These are phyloP conservation scores for Vanessa cardui DNA, from an alignment of 2,888 invertebrate genomes.

Conservation along the genomic window DNA sequence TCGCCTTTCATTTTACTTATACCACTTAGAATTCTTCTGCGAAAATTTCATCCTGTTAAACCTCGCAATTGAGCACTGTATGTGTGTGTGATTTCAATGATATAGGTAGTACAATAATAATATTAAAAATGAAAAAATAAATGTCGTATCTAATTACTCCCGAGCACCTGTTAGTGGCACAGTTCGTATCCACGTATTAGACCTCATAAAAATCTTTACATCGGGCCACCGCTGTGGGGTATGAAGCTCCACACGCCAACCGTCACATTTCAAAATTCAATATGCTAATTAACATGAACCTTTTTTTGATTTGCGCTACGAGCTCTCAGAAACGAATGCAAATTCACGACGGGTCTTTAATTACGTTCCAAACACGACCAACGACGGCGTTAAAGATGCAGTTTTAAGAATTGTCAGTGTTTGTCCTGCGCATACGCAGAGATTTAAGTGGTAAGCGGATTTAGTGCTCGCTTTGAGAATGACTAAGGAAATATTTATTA, in stretches of 20 bases:
- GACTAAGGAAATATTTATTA: conserved; percentile 69
- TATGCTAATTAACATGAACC: conserved; percentile 79
- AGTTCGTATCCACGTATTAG: conserved; percentile 59
- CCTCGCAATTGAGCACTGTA: no score
- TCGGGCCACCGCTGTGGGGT: conserved; percentile 75
- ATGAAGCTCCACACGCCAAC: conserved; percentile 72
- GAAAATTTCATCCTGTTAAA: no score
- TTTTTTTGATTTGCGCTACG: conserved; percentile 75
- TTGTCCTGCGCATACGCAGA: conserved; percentile 55
- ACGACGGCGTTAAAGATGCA: conserved; percentile 75
- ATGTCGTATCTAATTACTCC: neutral
- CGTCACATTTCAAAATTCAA: conserved; percentile 82
- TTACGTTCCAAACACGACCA: conserved; percentile 78
- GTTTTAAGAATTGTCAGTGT: conserved; percentile 74
- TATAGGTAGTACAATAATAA: no score
- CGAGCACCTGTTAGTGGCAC: neutral
- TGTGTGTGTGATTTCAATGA: no score
- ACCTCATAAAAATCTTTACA: conserved; percentile 62
- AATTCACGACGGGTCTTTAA: conserved; percentile 76
- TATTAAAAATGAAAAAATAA: neutral
- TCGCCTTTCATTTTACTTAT: no score
- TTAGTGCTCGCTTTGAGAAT: conserved; percentile 59
- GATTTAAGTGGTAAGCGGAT: conserved; percentile 73
- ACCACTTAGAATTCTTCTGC: no score
- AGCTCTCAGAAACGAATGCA: conserved; percentile 80